Conservation (phyloP, 35 echinoderm and acorn worm genomes). For the Chiridota heheva region DNA sequence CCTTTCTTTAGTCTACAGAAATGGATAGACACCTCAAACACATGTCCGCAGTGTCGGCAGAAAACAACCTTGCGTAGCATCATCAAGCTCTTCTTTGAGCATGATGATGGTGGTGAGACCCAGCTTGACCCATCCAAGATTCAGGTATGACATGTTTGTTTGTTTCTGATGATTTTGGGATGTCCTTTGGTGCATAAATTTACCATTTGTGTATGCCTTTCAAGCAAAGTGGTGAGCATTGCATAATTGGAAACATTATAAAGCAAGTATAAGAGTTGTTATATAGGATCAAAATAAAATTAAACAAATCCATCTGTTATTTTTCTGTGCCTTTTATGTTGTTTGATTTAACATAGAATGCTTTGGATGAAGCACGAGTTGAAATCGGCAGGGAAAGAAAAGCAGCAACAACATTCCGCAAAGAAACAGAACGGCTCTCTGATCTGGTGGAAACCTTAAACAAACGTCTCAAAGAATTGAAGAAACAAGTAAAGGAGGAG, state of each 20-base stretch:
- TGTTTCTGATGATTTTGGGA: not conserved
- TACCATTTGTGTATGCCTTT: not conserved
- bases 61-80: constrained; percentile 43
- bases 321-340: not conserved
- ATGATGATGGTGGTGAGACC: constrained; percentile 20
- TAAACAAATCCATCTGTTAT: not conserved
- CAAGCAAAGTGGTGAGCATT: not conserved
- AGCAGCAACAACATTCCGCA: constrained; percentile 14
- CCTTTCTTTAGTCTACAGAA: constrained; percentile 36
- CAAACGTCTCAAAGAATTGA: constrained; percentile 40
- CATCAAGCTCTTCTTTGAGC: constrained; percentile 66
- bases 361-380: constrained; percentile 39
- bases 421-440: constrained; percentile 23
- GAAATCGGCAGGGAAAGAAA: constrained; percentile 30
- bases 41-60: constrained; percentile 69
- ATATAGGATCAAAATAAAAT: no score
- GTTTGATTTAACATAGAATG: constrained; percentile 42
- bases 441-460: constrained; percentile 29
- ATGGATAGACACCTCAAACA: constrained; percentile 53
- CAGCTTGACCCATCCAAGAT: constrained; percentile 63
- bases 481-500: constrained; percentile 48
- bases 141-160: no score
- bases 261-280: not conserved
- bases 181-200: not conserved
- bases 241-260: not conserved